Evolutionary conservation across 2,888 invertebrate genomes (phyloP).

Genomic region (Drosophila ustulata): DNA sequence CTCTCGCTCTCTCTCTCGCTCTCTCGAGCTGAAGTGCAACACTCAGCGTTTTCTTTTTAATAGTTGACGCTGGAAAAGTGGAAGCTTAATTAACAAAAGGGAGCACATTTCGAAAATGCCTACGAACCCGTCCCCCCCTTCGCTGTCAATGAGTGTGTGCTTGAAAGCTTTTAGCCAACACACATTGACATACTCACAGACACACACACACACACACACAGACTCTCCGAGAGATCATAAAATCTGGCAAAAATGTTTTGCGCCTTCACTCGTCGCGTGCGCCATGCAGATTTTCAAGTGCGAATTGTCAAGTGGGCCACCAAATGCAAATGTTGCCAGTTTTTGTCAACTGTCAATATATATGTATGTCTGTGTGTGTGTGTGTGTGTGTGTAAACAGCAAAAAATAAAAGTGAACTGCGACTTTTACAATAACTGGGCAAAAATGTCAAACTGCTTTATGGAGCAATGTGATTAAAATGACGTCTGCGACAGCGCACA

Average conservation of each 20-base stretch:
- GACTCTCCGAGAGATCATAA: conserved; percentile 35
- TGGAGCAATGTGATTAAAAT: conserved; percentile 73
- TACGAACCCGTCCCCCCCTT: neutral
- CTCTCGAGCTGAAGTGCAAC: conserved; percentile 45
- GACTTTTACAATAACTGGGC: conserved; percentile 45
- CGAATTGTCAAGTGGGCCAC: conserved; percentile 65
- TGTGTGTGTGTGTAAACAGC: neutral
- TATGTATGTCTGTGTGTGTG: neutral
- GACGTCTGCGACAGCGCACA: conserved; percentile 58
- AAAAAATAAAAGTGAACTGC: conserved; percentile 21
- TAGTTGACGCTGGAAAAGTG: conserved; percentile 72
- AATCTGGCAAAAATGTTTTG: conserved; percentile 52
- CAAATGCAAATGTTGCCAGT: conserved; percentile 69
- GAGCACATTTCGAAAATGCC: conserved; percentile 51
- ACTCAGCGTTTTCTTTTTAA: conserved; percentile 73
- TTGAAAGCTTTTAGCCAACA: conserved; percentile 71
- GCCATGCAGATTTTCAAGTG: conserved; percentile 63
- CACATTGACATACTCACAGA: conserved; percentile 23
- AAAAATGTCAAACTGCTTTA: conserved; percentile 49
- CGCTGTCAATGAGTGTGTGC: conserved; percentile 50
- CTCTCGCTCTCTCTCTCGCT: neutral
- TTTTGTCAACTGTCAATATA: conserved; percentile 60
- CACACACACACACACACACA: conserved; percentile 23
- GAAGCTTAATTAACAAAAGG: conserved; percentile 77
- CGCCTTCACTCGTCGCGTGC: conserved; percentile 19